Conservation (phyloP, 2,888 invertebrate species). For the Graphium colonna region DNA sequence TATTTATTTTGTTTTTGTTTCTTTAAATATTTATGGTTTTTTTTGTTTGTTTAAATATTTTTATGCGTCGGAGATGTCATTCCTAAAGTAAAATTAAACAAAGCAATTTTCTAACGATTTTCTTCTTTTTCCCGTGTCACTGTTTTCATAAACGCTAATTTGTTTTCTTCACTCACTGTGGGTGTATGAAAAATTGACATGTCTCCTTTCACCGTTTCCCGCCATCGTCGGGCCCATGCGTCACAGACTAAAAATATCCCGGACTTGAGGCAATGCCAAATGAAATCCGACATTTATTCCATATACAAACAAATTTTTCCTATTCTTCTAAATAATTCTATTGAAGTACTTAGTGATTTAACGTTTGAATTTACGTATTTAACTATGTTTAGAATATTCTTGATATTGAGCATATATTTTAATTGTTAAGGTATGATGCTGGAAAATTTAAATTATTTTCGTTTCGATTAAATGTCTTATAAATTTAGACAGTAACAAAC, state of each 20-base stretch:
- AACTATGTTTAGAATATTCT: neutral
- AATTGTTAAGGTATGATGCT: neutral
- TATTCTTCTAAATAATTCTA: neutral
- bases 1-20: too few species aligned
- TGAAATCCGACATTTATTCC: conserved; percentile 45
- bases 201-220: conserved; percentile 39
- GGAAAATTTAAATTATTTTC: neutral
- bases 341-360: conserved; percentile 25
- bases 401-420: neutral
- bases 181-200: conserved; percentile 26
- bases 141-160: conserved; percentile 1
- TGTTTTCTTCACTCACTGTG: conserved; percentile 21
- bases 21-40: too few species aligned
- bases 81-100: neutral
- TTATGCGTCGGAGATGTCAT: neutral
- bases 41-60: too few species aligned
- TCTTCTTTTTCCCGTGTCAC: neutral
- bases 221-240: conserved; percentile 30
- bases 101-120: neutral
- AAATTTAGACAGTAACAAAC: too few species aligned
- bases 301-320: conserved; percentile 27
- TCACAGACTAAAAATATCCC: conserved; percentile 38
- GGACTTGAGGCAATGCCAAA: conserved; percentile 49
- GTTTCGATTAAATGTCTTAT: too few species aligned
- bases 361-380: neutral